Percentiles rank a stretch among this genome's conserved stretches.
Evolutionary conservation across 2,888 invertebrate genomes (phyloP).

Genomic region (Cactoblastis cactorum): DNA sequence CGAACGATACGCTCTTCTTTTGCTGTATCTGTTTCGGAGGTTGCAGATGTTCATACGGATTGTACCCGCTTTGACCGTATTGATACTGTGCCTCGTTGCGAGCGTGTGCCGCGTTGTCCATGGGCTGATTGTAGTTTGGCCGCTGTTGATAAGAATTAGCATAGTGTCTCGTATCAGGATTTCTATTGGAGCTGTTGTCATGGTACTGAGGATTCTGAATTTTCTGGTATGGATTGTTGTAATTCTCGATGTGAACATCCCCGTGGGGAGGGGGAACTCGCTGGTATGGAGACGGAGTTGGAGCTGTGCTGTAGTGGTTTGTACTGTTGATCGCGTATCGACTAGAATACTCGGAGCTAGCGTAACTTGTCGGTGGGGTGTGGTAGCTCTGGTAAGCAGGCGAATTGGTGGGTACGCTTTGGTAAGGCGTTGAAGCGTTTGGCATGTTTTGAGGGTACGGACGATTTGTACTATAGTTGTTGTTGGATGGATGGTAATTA

Average conservation of each 20-base stretch:
- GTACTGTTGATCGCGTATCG: slow-evolving; percentile 62
- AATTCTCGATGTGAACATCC: slow-evolving; percentile 55
- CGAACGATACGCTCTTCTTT: slow-evolving; percentile 86
- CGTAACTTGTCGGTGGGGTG: slow-evolving; percentile 73
- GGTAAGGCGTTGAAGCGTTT: slow-evolving; percentile 59
- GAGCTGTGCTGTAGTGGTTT: slow-evolving; percentile 48
- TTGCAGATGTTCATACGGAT: slow-evolving; percentile 83
- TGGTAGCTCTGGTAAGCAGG: slow-evolving; percentile 70
- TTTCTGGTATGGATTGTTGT: slow-evolving; percentile 62
- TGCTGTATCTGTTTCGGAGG: slow-evolving; percentile 78
- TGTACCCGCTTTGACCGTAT: slow-evolving; percentile 58
- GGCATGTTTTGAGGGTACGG: slow-evolving; percentile 46
- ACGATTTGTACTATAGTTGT: slow-evolving; percentile 43
- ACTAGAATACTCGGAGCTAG: slow-evolving; percentile 73
- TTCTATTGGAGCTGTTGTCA: slow-evolving; percentile 45
- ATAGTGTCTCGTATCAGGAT: slow-evolving; percentile 52
- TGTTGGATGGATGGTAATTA: slow-evolving; percentile 52
- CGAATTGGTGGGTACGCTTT: slow-evolving; percentile 70
- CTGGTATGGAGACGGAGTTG: slow-evolving; percentile 77
- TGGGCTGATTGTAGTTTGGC: slow-evolving; percentile 57
- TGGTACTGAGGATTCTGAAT: slow-evolving; percentile 57
- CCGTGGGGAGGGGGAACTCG: slow-evolving; percentile 81
- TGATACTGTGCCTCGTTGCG: slow-evolving; percentile 51
- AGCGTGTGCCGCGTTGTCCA: slow-evolving; percentile 29
- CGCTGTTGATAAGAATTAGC: slow-evolving; percentile 58